Percentiles rank a stretch among this genome's conserved stretches.
Evolutionary conservation across 1,140 invertebrate genomes (phyloP).

Genomic region (Ceratitis capitata): DNA sequence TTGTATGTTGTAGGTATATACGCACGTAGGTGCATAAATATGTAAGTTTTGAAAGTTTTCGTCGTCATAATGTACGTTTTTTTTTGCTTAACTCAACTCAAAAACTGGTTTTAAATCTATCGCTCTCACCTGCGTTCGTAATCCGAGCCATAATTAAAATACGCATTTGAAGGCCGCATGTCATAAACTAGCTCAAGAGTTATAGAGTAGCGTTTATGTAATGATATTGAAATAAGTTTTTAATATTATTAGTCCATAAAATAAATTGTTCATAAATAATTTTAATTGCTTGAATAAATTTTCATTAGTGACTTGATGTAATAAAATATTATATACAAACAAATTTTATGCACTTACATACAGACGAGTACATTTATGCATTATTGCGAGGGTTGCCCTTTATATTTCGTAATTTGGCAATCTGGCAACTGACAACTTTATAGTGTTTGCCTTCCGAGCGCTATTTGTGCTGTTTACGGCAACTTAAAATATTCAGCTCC

Average conservation of each 20-base stretch:
- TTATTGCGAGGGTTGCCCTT: no score
- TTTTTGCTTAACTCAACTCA: neutral
- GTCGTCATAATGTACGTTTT: no score
- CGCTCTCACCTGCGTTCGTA: neutral
- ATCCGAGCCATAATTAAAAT: neutral
- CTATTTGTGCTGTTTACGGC: no score
- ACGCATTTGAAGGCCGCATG: neutral
- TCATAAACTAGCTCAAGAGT: neutral
- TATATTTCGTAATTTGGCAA: no score
- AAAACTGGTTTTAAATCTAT: constrained; percentile 26
- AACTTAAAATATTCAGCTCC: no score
- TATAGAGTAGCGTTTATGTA: no score
- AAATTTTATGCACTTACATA: no score
- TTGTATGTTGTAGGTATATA: neutral
- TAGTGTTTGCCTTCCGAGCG: no score
- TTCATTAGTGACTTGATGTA: no score
- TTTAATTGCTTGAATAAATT: no score
- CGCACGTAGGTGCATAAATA: neutral
- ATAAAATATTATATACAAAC: neutral
- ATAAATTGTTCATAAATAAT: neutral
- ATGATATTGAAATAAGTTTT: neutral
- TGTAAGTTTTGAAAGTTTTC: neutral
- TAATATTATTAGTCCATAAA: neutral
- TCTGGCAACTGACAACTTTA: no score
- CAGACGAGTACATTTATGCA: no score